A percentile compares a stretch with the other conserved stretches of the same genome.
Evolutionary conservation across 1,140 invertebrate genomes (phyloP).

Genomic region (Armadillidium nasatum): DNA sequence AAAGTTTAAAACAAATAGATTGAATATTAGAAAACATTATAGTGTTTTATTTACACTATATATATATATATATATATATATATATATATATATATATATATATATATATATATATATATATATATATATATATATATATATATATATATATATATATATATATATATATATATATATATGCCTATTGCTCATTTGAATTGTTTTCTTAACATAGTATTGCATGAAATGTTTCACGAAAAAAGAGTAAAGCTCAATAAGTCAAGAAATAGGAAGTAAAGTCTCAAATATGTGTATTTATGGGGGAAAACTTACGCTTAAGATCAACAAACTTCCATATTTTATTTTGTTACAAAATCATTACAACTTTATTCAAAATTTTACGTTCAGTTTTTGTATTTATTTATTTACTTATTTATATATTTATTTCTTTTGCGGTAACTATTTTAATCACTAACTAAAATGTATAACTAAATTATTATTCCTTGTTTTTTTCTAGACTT

Average conservation of each 20-base stretch:
- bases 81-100: conserved; percentile 15
- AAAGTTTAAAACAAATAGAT: neutral
- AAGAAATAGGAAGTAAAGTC: neutral
- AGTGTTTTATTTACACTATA: neutral
- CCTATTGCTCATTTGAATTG: neutral
- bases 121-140: neutral
- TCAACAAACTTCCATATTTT: neutral
- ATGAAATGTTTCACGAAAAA: neutral
- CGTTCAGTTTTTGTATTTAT: too few relatives aligned
- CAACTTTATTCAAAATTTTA: neutral
- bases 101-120: conserved; percentile 5
- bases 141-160: neutral
- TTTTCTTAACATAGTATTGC: neutral
- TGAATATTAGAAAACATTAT: too few relatives aligned
- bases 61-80: conserved; percentile 15
- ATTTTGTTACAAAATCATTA: neutral
- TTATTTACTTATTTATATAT: too few relatives aligned
- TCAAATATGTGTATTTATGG: neutral
- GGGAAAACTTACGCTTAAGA: too few relatives aligned
- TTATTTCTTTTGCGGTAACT: too few relatives aligned
- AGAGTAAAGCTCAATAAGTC: neutral
- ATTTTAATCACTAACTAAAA: too few relatives aligned
- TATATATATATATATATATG: conserved; percentile 1
- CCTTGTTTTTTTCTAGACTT: too few relatives aligned
- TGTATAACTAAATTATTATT: too few relatives aligned